phyloP scores from a whole-genome alignment of 2,113 vertebrate genomes.

The Azemiops feae region DNA sequence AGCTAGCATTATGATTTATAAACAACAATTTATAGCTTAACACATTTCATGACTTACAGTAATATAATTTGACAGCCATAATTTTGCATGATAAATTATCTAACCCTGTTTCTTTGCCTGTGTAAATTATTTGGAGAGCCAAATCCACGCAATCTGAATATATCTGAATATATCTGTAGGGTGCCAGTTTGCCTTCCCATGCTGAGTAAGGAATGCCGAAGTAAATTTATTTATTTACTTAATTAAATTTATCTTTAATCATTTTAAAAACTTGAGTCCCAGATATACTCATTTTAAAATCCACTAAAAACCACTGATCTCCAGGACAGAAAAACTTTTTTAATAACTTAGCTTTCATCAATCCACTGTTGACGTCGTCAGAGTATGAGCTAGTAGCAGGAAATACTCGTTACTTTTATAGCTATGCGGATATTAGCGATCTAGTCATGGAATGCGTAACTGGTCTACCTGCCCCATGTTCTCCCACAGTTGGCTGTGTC shows the following conservation, averaged over 20 bases:
- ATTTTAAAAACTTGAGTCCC: too few species aligned
- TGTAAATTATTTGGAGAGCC: not conserved
- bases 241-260: not conserved
- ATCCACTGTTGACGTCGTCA: too few species aligned
- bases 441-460: too few species aligned
- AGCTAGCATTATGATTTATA: not conserved
- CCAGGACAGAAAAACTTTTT: too few species aligned
- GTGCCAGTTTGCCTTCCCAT: not conserved
- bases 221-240: not conserved
- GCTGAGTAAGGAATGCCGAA: not conserved
- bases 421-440: too few species aligned
- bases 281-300: too few species aligned
- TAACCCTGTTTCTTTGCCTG: not conserved
- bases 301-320: too few species aligned
- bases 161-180: not conserved
- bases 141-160: not conserved
- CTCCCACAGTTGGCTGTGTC: too few species aligned
- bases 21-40: not conserved
- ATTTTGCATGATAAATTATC: not conserved
- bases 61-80: not conserved
- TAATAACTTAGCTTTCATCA: too few species aligned
- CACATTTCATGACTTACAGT: not conserved
- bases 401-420: too few species aligned
- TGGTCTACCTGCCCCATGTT: too few species aligned
- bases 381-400: too few species aligned